phyloP scores from a whole-genome alignment of 2,113 vertebrate genomes.

The Heterochromis multidens region DNA sequence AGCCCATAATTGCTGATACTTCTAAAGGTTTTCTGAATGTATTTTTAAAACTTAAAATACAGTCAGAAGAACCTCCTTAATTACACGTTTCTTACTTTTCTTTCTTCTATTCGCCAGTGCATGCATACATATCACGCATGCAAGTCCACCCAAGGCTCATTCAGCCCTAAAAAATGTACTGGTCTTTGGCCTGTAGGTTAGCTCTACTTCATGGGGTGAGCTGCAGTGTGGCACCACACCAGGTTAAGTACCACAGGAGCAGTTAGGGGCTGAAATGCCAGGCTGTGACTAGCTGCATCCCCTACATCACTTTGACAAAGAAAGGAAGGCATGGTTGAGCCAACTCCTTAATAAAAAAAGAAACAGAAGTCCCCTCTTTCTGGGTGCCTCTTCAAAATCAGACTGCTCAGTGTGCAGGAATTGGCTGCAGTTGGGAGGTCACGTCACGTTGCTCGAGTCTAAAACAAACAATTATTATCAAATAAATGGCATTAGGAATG shows the following conservation, averaged over 20 bases:
- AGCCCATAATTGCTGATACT: not conserved
- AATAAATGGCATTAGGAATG: not conserved
- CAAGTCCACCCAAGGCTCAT: not conserved
- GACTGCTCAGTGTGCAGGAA: slow-evolving; percentile 33
- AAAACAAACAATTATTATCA: slow-evolving; percentile 47
- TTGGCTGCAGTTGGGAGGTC: slow-evolving; percentile 45
- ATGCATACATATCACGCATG: not conserved
- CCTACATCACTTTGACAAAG: slow-evolving; percentile 31
- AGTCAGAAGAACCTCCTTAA: not conserved
- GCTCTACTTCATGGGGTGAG: slow-evolving; percentile 22
- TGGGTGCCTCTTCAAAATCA: not conserved
- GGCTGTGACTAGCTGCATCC: slow-evolving; percentile 21
- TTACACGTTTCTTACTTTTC: not conserved
- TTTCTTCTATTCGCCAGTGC: not conserved
- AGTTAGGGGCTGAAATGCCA: not conserved
- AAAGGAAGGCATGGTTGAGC: slow-evolving; percentile 1
- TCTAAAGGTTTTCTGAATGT: not conserved
- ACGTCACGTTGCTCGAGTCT: slow-evolving; percentile 26
- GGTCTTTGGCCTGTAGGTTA: not conserved
- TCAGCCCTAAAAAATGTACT: not conserved
- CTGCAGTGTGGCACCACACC: slow-evolving; percentile 49
- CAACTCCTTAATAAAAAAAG: not conserved
- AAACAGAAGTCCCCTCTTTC: not conserved
- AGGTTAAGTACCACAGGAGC: slow-evolving; percentile 17
- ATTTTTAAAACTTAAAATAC: not conserved